Base-by-base conservation (phyloP, 1,140 invertebrate species). In the Sinonovacula constricta region DNA sequence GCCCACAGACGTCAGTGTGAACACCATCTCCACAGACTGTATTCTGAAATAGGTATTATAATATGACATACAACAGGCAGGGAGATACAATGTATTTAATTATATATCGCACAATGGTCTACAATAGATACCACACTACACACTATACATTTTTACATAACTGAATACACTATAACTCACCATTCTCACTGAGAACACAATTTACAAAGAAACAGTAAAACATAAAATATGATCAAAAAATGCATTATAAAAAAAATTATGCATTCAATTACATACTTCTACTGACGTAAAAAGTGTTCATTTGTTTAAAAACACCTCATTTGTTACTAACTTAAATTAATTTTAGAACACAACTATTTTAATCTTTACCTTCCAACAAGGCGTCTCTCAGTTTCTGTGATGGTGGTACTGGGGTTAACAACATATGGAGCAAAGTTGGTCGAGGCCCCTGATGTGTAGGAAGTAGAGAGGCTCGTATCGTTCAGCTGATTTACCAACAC, bases 41-140 rank as follows among this genome's bases (percentile, higher is more conserved):
- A 76, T 49, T 22, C 72, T 76, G 53, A 45, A 76, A 76, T n/a
- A n/a, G 24, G 51, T 28, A 45, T 15, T 18, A 60, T 39, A 45
- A 45, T 18, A 45, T 45, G 18, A 45, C 39, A 18, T 45, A 45
- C 18, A 10, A 45, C 39, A n/a, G n/a, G n/a, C n/a, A n/a, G n/a
- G n/a, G n/a, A n/a, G n/a, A n/a, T n/a, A n/a, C 18, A 45, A 45
- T 7, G 18, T 45, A 45, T 10, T 7, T 45, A 10, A 18, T 45
- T 45, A 45, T 7, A 45, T 45, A 45, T 18, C 39, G 18, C 7
- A 45, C 7, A 7, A 7, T 45, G 7, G 18, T 10, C 18, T 45
- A n/a, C n/a, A n/a, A n/a, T n/a, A n/a, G n/a, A n/a, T n/a, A n/a
- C n/a, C n/a, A n/a, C n/a, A n/a, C n/a, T n/a, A n/a, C n/a, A n/a